Percentiles rank a stretch among this genome's conserved stretches.
These are phyloP conservation scores for Calameuta idolon DNA, from an alignment of 2,888 invertebrate species.

Conservation along the genomic window DNA sequence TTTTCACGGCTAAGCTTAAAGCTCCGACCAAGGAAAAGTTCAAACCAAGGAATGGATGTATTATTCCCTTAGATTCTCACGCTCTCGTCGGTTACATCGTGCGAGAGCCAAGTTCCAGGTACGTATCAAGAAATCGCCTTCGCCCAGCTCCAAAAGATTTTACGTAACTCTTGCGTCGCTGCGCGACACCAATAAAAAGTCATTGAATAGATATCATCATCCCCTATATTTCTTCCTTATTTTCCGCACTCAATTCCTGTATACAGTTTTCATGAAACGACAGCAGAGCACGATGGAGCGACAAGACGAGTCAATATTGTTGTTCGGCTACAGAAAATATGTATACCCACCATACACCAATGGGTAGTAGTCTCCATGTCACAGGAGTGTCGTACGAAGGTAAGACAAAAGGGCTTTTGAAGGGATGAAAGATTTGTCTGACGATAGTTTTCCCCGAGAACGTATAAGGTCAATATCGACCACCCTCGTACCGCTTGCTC, in stretches of 20 bases:
- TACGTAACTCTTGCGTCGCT: neutral
- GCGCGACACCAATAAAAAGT: neutral
- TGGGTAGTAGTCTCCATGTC: neutral
- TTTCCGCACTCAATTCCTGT: neutral
- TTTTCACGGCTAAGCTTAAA: constrained; percentile 43
- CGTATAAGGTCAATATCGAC: neutral
- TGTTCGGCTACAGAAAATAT: neutral
- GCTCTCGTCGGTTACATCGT: constrained; percentile 26
- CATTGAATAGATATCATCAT: neutral
- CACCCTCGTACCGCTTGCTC: neutral
- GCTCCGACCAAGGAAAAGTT: constrained; percentile 35
- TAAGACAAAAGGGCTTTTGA: neutral
- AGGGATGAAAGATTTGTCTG: neutral
- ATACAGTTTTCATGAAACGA: no score
- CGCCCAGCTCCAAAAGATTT: neutral
- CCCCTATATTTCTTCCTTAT: neutral
- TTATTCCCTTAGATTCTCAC: constrained; percentile 45
- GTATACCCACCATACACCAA: neutral
- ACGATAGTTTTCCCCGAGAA: neutral
- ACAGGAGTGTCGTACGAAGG: neutral
- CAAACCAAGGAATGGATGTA: constrained; percentile 30
- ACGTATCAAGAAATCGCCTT: neutral
- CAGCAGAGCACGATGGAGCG: no score
- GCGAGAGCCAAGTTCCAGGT: constrained; percentile 11
- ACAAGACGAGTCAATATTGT: neutral